Percentiles rank a stretch among this genome's conserved stretches.
Evolutionary conservation across 2,113 vertebrate species (phyloP).

Genomic region (Labeo rohita): DNA sequence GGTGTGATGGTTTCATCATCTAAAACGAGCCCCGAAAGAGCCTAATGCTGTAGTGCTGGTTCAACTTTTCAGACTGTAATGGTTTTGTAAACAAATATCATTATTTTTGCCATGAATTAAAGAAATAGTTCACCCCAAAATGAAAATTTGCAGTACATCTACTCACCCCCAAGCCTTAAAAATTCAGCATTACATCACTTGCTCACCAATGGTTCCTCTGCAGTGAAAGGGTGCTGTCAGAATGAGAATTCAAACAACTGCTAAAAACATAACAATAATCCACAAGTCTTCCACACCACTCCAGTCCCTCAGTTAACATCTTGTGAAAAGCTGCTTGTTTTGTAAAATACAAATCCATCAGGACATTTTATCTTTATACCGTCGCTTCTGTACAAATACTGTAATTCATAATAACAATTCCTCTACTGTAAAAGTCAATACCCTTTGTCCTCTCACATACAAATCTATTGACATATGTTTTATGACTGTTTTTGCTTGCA

Average conservation of each 20-base stretch:
- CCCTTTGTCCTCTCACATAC: too few relatives aligned
- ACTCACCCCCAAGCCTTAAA: not conserved
- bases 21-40: not conserved
- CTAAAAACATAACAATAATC: not conserved
- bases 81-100: slow-evolving; percentile 35
- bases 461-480: too few relatives aligned
- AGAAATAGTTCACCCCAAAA: too few relatives aligned
- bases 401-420: not conserved
- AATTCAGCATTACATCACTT: not conserved
- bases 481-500: too few relatives aligned
- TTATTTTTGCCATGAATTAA: not conserved
- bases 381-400: not conserved
- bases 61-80: not conserved
- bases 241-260: not conserved
- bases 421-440: too few relatives aligned
- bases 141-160: not conserved
- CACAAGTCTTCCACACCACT: not conserved
- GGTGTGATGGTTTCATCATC: not conserved
- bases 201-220: not conserved
- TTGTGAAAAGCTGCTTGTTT: not conserved
- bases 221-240: not conserved
- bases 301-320: not conserved
- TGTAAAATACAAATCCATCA: not conserved
- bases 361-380: not conserved
- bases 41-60: not conserved